phyloP scores from a whole-genome alignment of 2,113 vertebrate genomes.

The Sceloporus undulatus region DNA sequence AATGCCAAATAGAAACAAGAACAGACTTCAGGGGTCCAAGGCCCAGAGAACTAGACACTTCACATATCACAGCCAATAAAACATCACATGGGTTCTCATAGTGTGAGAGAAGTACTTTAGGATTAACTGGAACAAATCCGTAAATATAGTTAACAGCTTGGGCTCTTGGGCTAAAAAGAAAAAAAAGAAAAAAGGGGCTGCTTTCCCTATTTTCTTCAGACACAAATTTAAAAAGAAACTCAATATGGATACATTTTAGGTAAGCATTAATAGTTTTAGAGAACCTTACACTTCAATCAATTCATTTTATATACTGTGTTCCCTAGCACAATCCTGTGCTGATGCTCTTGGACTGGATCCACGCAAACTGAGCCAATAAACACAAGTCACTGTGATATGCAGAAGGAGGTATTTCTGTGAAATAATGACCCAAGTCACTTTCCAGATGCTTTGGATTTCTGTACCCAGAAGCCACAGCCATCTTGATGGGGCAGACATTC shows the following conservation, averaged over 20 bases:
- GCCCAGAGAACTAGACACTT: background rate
- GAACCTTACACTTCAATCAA: accelerated
- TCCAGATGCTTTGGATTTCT: background rate
- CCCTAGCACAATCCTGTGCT: accelerated
- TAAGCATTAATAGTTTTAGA: background rate
- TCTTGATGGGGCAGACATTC: no score
- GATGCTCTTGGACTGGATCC: background rate
- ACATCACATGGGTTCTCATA: background rate
- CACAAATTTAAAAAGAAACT: conserved; percentile 10
- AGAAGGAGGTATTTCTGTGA: no score
- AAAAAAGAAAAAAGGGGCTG: no score
- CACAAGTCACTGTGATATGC: background rate
- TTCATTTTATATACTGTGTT: background rate
- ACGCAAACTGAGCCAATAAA: conserved; percentile 32
- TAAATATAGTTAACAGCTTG: background rate
- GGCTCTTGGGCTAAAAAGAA: no score
- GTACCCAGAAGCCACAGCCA: no score
- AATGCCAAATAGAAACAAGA: background rate
- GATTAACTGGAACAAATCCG: conserved; percentile 23
- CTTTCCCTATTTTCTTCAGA: background rate
- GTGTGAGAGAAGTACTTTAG: conserved; percentile 19
- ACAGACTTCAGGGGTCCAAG: background rate
- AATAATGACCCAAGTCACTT: background rate
- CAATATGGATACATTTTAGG: background rate
- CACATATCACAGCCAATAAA: no score